Evolutionary conservation across 2,113 vertebrate genomes (phyloP).

Genomic region (Rousettus leschenaultii): DNA sequence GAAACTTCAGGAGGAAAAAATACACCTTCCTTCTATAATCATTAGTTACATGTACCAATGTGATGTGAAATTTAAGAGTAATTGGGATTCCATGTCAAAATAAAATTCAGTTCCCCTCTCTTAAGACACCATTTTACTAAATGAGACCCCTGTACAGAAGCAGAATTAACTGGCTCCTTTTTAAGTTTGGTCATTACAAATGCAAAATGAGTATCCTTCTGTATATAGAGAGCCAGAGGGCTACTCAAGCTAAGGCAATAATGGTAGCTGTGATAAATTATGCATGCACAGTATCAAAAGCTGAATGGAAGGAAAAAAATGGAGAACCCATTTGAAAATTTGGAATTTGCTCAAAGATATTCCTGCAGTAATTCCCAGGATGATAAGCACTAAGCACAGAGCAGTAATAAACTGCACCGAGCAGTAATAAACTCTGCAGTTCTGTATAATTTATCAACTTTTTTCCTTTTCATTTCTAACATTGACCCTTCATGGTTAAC

Average conservation of each 20-base stretch:
- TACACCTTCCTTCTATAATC: constrained; percentile 55
- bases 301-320: constrained; percentile 78
- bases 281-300: constrained; percentile 84
- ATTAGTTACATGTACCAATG: constrained; percentile 43
- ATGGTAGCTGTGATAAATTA: constrained; percentile 84
- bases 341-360: constrained; percentile 79
- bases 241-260: constrained; percentile 74
- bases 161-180: constrained; percentile 76
- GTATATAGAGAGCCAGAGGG: constrained; percentile 78
- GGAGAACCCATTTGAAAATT: constrained; percentile 76
- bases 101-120: constrained; percentile 54
- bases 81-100: constrained; percentile 64
- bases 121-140: constrained; percentile 66
- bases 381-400: constrained; percentile 60
- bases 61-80: constrained; percentile 56
- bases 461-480: constrained; percentile 71
- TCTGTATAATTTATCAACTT: constrained; percentile 83
- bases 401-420: constrained; percentile 78
- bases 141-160: constrained; percentile 55
- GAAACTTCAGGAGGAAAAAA: constrained; percentile 36
- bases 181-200: constrained; percentile 76
- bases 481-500: constrained; percentile 65
- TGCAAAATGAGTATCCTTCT: constrained; percentile 76
- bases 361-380: constrained; percentile 79
- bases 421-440: constrained; percentile 78